Evolutionary conservation across 2,113 vertebrate genomes (phyloP).

Genomic region (Trogon melanurus): DNA sequence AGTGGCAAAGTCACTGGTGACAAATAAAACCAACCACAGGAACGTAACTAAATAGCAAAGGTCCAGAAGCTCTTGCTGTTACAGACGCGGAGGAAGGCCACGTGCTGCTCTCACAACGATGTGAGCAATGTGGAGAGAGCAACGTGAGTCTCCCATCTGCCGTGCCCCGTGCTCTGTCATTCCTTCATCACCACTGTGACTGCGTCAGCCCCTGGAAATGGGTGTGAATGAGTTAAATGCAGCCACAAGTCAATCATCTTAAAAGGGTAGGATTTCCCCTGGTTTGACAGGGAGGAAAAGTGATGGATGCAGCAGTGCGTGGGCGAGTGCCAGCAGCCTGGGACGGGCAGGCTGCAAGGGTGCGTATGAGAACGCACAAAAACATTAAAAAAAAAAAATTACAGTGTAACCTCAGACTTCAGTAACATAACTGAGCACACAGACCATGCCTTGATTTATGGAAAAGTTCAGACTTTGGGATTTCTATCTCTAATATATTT

Average conservation of each 20-base stretch:
- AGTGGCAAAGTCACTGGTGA: background rate
- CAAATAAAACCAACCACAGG: background rate
- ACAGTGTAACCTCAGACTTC: background rate
- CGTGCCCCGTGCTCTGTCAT: background rate
- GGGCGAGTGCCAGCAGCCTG: background rate
- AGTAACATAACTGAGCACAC: background rate
- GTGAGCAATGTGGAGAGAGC: background rate
- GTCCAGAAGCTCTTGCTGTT: background rate
- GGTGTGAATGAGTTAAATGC: background rate
- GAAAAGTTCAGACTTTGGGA: background rate
- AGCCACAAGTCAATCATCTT: background rate
- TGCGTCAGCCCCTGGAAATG: background rate
- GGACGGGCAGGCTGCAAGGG: background rate
- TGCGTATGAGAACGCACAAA: background rate
- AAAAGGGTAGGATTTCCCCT: background rate
- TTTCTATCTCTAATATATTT: background rate
- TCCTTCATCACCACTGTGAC: background rate
- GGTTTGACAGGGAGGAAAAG: background rate
- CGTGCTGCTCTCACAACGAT: background rate
- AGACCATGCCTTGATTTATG: background rate
- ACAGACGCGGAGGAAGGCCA: fast-evolving
- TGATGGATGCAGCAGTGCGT: fast-evolving
- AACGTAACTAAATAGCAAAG: background rate
- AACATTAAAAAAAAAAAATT: background rate
- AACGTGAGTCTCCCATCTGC: background rate